Percentiles rank a stretch among this genome's conserved stretches.
phyloP scores from a whole-genome alignment of 2,888 invertebrate species.

The Sphaerophoria rueppellii region DNA sequence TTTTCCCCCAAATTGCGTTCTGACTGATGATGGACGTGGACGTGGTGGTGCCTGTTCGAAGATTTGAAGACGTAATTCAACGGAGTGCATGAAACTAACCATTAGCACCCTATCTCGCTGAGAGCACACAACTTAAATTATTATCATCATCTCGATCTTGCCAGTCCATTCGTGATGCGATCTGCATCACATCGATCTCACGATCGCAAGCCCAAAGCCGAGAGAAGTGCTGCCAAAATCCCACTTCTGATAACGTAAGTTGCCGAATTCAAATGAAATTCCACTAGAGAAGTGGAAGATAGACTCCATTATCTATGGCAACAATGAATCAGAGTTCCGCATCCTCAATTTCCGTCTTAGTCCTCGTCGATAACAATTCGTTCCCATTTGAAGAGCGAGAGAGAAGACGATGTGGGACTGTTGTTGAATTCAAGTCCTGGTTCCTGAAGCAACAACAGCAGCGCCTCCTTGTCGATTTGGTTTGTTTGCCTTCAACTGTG shows the following conservation, averaged over 20 bases:
- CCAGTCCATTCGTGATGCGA: conserved; percentile 28
- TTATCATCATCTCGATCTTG: conserved; percentile 41
- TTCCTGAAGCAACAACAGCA: conserved; percentile 13
- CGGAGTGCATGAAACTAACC: conserved; percentile 26
- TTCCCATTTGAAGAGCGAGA: conserved; percentile 33
- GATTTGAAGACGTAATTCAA: too few species aligned
- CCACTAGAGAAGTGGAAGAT: neutral
- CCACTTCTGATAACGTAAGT: neutral
- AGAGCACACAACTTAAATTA: conserved; percentile 51
- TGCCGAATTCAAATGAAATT: neutral
- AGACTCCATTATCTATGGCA: conserved; percentile 20
- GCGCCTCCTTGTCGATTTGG: neutral
- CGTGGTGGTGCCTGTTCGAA: too few species aligned
- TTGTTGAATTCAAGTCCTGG: conserved; percentile 53
- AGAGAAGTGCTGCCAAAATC: conserved; percentile 6
- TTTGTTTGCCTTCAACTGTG: neutral
- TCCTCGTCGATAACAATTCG: conserved; percentile 66
- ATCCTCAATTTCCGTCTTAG: neutral
- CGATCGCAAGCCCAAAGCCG: conserved; percentile 40
- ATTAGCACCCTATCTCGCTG: conserved; percentile 70
- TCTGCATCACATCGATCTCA: conserved; percentile 56
- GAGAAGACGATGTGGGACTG: conserved; percentile 48
- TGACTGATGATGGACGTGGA: too few species aligned
- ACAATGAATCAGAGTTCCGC: conserved; percentile 8
- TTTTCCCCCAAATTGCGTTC: conserved; percentile 54